A percentile compares a stretch with the other conserved stretches of the same genome.
Conservation (phyloP, 2,113 vertebrate genomes). For the Dicentrarchus labrax region DNA sequence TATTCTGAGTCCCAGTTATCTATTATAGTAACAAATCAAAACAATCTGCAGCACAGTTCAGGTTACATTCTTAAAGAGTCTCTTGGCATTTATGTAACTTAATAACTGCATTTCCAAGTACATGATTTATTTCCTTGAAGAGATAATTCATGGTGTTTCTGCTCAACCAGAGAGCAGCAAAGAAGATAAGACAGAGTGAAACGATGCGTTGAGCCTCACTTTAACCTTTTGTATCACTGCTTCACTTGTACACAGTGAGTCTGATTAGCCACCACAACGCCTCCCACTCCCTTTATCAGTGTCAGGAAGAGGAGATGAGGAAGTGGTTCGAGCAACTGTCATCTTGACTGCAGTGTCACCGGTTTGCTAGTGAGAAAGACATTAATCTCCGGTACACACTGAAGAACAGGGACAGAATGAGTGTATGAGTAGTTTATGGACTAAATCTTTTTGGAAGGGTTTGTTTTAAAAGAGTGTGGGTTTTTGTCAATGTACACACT, state of each 20-base stretch:
- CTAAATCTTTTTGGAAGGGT: background rate
- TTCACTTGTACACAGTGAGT: background rate
- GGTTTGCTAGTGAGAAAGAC: constrained; percentile 7
- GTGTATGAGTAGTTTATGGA: too few species aligned
- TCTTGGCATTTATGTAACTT: constrained; percentile 47
- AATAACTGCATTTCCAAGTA: constrained; percentile 41
- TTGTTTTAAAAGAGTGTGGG: background rate
- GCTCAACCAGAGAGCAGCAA: constrained; percentile 15
- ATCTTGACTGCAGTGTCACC: background rate
- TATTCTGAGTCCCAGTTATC: constrained; percentile 30
- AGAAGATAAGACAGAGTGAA: constrained; percentile 16
- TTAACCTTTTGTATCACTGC: background rate
- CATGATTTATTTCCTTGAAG: constrained; percentile 28
- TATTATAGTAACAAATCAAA: constrained; percentile 8
- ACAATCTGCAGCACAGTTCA: constrained; percentile 26
- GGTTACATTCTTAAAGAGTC: constrained; percentile 47
- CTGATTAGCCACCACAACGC: background rate
- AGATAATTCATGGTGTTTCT: constrained; percentile 22
- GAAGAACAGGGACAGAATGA: background rate
- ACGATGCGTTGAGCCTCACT: constrained; percentile 11
- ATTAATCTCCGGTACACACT: background rate
- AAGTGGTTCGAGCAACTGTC: background rate
- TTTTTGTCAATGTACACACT: background rate
- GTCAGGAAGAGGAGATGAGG: background rate
- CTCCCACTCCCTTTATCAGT: background rate